phyloP scores from a whole-genome alignment of 35 echinoderm and acorn worm species.

The Acanthaster planci region DNA sequence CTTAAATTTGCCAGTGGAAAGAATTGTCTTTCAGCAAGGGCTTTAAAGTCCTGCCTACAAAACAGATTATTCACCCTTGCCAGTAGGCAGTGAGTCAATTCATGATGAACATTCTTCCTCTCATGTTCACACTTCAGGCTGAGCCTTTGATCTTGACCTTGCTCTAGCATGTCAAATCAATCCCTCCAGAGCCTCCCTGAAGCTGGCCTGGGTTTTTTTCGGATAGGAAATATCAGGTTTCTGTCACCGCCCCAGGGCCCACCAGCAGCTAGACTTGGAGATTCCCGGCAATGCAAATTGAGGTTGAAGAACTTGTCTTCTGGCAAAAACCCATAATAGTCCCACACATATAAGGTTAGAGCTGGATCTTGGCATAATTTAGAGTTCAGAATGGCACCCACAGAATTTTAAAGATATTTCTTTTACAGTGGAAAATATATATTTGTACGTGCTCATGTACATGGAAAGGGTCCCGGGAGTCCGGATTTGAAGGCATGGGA shows the following conservation, averaged over 20 bases:
- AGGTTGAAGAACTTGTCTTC: neutral
- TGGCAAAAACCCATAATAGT: neutral
- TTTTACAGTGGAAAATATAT: no score
- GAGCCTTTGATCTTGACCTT: constrained; percentile 21
- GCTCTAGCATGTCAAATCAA: neutral
- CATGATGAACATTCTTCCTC: neutral
- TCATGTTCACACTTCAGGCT: neutral
- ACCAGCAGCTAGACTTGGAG: neutral
- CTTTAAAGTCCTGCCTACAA: no score
- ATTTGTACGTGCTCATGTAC: no score
- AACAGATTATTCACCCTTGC: no score
- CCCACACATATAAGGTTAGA: neutral
- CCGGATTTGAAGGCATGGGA: no score
- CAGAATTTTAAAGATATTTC: no score
- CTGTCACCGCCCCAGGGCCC: neutral
- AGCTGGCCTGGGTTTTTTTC: neutral
- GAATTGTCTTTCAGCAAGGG: no score
- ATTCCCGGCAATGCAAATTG: constrained; percentile 19
- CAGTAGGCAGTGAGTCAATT: no score
- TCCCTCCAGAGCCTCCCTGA: neutral
- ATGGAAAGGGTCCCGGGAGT: no score
- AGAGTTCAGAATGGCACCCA: no score
- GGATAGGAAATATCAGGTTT: constrained; percentile 17
- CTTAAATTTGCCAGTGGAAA: no score
- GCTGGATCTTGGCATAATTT: no score